Percentiles rank a stretch among this genome's conserved stretches.
Conservation (phyloP, 2,888 invertebrate species). For the Ennomos erosarius region DNA sequence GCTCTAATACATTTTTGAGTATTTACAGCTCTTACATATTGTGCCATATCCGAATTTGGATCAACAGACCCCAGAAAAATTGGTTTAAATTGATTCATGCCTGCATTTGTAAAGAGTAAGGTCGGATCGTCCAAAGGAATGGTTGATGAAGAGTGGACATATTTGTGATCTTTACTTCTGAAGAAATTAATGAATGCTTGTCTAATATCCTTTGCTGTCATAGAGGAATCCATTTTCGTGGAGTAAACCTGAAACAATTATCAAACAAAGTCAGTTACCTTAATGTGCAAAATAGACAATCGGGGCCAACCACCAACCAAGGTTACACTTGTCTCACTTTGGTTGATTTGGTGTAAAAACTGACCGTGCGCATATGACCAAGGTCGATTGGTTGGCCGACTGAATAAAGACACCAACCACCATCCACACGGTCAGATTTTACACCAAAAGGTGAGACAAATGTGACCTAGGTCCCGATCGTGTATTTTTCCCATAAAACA, state of each 20-base stretch:
- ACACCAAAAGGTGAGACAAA: too few species aligned
- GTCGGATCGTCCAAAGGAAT: slow-evolving; percentile 99
- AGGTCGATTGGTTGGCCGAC: too few species aligned
- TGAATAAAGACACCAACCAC: too few species aligned
- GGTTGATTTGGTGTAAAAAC: too few species aligned
- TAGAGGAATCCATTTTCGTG: slow-evolving; percentile 81
- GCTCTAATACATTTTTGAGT: slow-evolving; percentile 99
- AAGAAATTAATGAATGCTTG: slow-evolving; percentile 96
- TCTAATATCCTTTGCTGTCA: slow-evolving; percentile 92
- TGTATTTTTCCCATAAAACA: too few species aligned
- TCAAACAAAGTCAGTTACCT: too few species aligned
- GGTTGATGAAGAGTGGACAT: slow-evolving; percentile 98
- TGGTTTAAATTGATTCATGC: slow-evolving; percentile 99
- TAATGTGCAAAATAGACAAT: too few species aligned
- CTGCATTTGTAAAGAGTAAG: slow-evolving; percentile 98
- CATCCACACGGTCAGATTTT: too few species aligned
- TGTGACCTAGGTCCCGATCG: too few species aligned
- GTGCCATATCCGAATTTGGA: slow-evolving; percentile 98
- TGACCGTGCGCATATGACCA: too few species aligned
- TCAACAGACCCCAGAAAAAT: slow-evolving; percentile 98
- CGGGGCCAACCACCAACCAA: too few species aligned
- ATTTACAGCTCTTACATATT: slow-evolving; percentile 95
- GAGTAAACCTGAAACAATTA: slow-evolving; percentile 44
- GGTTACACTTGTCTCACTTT: too few species aligned
- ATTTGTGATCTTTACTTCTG: slow-evolving; percentile 93